Evolutionary conservation across 2,113 vertebrate species (phyloP).

Genomic region (Notarius quadriscutis): DNA sequence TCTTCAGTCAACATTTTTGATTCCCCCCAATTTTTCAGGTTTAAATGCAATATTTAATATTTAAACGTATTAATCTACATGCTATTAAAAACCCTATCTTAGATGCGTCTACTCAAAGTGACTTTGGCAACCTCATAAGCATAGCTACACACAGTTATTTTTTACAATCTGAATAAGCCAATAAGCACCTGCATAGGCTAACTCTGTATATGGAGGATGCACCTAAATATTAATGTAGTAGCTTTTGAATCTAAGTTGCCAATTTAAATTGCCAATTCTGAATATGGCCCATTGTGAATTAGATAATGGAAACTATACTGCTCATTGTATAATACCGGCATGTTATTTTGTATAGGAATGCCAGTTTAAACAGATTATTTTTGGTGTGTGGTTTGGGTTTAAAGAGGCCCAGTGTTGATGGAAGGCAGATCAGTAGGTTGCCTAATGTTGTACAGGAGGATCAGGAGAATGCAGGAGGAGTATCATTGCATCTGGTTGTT

Average conservation of each 20-base stretch:
- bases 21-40: neutral
- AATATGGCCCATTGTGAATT: neutral
- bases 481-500: neutral
- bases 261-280: neutral
- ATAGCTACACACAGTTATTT: no score
- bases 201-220: neutral
- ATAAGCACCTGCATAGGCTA: neutral
- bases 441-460: neutral
- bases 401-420: neutral
- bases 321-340: neutral
- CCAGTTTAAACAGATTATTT: neutral
- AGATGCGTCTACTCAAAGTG: no score
- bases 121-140: no score
- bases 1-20: neutral
- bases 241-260: neutral
- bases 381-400: neutral
- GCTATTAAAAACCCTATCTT: no score
- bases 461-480: neutral
- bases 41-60: no score
- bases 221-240: neutral
- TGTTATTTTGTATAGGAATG: neutral
- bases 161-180: neutral
- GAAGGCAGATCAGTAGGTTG: conserved; percentile 10
- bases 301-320: neutral
- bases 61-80: neutral